Evolutionary conservation across 2,113 vertebrate species (phyloP).

Genomic region (Rafetus swinhoei): DNA sequence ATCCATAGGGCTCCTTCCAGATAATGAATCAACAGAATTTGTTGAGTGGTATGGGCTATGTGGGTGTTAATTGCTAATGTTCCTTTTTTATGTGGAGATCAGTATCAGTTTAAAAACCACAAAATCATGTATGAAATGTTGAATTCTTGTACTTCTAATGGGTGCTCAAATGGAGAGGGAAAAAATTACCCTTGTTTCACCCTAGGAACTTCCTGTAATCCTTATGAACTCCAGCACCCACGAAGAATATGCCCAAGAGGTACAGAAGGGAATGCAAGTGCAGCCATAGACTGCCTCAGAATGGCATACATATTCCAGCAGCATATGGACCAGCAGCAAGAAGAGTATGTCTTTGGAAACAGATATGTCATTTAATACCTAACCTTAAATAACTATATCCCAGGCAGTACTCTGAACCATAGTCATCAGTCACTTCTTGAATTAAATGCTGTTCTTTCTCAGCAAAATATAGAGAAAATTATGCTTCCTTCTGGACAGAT

Average conservation of each 20-base stretch:
- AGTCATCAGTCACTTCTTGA: background rate
- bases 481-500: background rate
- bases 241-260: fast-evolving
- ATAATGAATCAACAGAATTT: background rate
- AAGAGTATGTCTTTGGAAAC: background rate
- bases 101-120: background rate
- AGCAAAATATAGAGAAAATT: background rate
- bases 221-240: background rate
- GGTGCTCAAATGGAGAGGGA: background rate
- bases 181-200: background rate
- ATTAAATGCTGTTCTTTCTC: background rate
- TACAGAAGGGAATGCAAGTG: background rate
- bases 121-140: background rate
- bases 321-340: background rate
- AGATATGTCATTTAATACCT: background rate
- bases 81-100: background rate
- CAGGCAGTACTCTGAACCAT: background rate
- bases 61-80: background rate
- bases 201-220: background rate
- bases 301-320: fast-evolving
- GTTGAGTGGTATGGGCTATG: background rate
- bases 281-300: background rate
- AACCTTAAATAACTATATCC: background rate
- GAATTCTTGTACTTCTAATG: background rate
- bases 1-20: background rate